phyloP scores from a whole-genome alignment of 2,797 vertebrate genomes.

The Gambelia wislizenii region DNA sequence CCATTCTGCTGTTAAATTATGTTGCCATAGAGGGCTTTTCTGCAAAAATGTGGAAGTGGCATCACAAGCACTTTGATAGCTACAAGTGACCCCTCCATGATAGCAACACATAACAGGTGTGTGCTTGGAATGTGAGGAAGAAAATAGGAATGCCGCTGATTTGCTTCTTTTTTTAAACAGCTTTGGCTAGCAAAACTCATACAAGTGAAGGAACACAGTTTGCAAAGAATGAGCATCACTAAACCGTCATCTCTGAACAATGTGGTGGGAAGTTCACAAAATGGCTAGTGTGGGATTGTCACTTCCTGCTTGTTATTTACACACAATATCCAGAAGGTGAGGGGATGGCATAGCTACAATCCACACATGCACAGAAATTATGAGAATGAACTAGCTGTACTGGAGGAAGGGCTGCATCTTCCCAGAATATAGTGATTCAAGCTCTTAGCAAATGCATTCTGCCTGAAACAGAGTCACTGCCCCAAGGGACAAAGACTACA shows the following conservation, averaged over 20 bases:
- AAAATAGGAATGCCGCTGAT: not conserved
- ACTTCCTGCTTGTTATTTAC: not conserved
- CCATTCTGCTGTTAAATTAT: conserved; percentile 4
- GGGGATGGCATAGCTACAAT: not conserved
- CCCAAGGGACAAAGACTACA: not conserved
- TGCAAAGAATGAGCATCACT: not conserved
- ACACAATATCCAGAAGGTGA: not conserved
- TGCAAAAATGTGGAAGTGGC: not conserved
- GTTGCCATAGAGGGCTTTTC: not conserved
- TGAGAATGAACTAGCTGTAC: not conserved
- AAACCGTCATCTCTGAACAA: too few species aligned
- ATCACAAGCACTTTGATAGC: not conserved
- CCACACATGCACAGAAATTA: not conserved
- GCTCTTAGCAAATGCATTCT: not conserved
- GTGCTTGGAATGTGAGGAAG: not conserved
- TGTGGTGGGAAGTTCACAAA: not conserved
- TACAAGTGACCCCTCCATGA: not conserved
- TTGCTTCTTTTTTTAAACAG: not conserved
- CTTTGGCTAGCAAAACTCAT: not conserved
- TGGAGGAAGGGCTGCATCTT: not conserved
- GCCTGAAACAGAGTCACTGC: not conserved
- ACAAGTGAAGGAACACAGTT: not conserved
- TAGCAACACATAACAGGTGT: not conserved
- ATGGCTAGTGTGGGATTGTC: not conserved
- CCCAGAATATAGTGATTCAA: not conserved